phyloP scores from a whole-genome alignment of 2,113 vertebrate genomes.

The Coturnix japonica region DNA sequence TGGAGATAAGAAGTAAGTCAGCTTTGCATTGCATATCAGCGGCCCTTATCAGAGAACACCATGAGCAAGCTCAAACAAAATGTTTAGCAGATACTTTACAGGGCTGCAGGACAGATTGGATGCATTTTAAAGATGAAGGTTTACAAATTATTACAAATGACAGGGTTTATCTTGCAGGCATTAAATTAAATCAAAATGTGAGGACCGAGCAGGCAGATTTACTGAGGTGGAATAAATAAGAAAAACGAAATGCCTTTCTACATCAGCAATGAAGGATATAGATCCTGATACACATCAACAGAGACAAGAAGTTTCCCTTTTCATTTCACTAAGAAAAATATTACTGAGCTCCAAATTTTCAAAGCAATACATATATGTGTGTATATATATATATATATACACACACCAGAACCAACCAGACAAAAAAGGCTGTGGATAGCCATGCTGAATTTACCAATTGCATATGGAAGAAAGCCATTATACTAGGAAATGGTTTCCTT shows the following conservation, averaged over 20 bases:
- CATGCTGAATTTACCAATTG: background rate
- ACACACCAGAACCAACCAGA: background rate
- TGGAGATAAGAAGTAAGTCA: constrained; percentile 61
- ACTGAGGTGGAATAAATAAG: constrained; percentile 71
- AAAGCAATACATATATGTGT: background rate
- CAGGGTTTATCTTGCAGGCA: constrained; percentile 71
- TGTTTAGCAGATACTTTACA: constrained; percentile 63
- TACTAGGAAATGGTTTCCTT: background rate
- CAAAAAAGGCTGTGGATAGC: background rate
- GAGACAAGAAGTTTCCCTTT: constrained; percentile 56
- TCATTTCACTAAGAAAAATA: constrained; percentile 22
- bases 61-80: constrained; percentile 42
- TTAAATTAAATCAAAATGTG: constrained; percentile 76
- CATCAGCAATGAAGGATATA: constrained; percentile 59
- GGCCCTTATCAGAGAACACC: constrained; percentile 47
- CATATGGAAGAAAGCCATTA: background rate
- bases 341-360: background rate
- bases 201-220: constrained; percentile 61
- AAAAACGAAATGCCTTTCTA: constrained; percentile 72
- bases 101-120: constrained; percentile 64
- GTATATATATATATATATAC: background rate
- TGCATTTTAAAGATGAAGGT: constrained; percentile 71
- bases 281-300: constrained; percentile 54
- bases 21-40: constrained; percentile 36
- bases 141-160: constrained; percentile 75